Percentiles rank a stretch among this genome's conserved stretches.
Evolutionary conservation across 2,113 vertebrate species (phyloP).

Genomic region (Prunella fulvescens): DNA sequence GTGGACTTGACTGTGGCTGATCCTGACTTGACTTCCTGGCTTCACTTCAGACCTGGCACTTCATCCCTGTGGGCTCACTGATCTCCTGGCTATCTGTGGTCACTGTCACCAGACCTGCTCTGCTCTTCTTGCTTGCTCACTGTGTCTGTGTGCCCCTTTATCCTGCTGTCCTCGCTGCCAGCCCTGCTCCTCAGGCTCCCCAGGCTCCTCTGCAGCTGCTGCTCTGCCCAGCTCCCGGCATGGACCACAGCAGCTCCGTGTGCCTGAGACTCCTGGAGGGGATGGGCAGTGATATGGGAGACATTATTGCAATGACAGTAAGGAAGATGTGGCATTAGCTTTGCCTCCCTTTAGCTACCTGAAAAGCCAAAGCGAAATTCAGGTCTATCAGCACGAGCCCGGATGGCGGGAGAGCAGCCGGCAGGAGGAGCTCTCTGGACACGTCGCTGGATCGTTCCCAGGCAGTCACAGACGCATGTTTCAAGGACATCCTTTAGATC

Average conservation of each 20-base stretch:
- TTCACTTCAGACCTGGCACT: not conserved
- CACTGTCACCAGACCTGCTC: not conserved
- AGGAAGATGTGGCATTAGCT: not conserved
- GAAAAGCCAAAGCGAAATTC: not conserved
- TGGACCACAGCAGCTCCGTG: accelerated
- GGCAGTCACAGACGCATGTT: not conserved
- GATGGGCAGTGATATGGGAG: not conserved
- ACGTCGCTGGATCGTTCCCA: not conserved
- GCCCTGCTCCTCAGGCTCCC: not conserved
- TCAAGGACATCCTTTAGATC: not conserved
- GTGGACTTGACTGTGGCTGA: not conserved
- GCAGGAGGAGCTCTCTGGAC: constrained; percentile 58
- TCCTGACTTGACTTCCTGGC: not conserved
- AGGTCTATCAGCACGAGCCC: accelerated
- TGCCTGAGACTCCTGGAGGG: not conserved
- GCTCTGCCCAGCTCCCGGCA: not conserved
- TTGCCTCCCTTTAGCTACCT: not conserved
- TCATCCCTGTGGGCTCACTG: not conserved
- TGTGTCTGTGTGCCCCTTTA: not conserved
- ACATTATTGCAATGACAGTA: not conserved
- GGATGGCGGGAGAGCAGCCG: not conserved
- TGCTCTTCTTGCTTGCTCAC: not conserved
- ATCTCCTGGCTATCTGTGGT: not conserved
- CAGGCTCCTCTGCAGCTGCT: not conserved
- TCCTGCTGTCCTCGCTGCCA: not conserved